Base-by-base conservation (phyloP, 2,888 invertebrate species). In the Eueremaeus valkanovi region DNA sequence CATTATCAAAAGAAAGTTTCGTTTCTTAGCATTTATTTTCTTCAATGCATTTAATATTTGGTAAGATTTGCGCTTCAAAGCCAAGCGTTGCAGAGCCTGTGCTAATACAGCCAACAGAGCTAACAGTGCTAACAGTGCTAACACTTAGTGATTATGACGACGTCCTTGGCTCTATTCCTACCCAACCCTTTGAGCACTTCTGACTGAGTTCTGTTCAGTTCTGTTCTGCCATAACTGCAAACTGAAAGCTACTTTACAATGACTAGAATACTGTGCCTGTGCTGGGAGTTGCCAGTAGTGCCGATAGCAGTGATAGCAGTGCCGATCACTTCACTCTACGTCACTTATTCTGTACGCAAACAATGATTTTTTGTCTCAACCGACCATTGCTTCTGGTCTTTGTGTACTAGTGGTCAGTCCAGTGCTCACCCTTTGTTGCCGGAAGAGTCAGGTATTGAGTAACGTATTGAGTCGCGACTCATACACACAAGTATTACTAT, bases 141-240 rank as follows among this genome's bases (percentile, higher is more conserved):
- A 66, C 66, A 66, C 31, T 66, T 66, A 66, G 66, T 66, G 66
- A 66, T 66, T 66, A 66, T 66, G 36, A 66, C 66, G 36, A 21
- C 31, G 66, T 66, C 66, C 66, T 66, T 66, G 66, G 66, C 66
- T 66, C 66, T 66, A 66, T 66, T 66, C 36, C 66, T 66, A 66
- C 66, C 66, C 66, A 66, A 66, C 66, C 66, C 66, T 66, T 66
- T 66, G 66, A 66, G 40, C 66, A 66, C 66, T 66, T 66, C 36
- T 66, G 36, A 66, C 36, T 66, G 29, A n/a, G 9, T 49, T 11
- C 5, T 13, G 18, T 18, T n/a, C 9, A 49, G 49, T 49, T 49
- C 27, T 13, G 24, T 18, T 36, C 66, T 66, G 66, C 66, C 66
- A 66, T 66, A 66, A 66, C 66, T 66, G 6, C 40, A 36, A 5